Percentiles rank a stretch among this genome's conserved stretches.
Evolutionary conservation across 92 coral and sea anemone species (phyloP).

Genomic region (Paragorgia papillata): DNA sequence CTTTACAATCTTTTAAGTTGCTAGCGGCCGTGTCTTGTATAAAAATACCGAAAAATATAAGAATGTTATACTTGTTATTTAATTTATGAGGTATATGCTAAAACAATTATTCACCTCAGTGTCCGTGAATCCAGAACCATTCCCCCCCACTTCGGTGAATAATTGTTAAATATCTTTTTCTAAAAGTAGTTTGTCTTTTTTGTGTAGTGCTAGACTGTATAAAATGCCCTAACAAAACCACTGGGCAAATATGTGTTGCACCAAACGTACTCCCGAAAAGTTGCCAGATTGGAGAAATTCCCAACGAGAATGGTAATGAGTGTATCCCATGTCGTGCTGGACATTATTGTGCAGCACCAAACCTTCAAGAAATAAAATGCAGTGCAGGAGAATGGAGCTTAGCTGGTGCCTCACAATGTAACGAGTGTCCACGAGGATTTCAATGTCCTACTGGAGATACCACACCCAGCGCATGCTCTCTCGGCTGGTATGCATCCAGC

Average conservation of each 20-base stretch:
- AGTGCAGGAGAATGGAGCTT: conserved; percentile 79
- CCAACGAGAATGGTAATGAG: conserved; percentile 76
- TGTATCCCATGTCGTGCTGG: conserved; percentile 84
- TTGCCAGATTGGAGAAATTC: conserved; percentile 78
- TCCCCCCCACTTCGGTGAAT: too few relatives aligned
- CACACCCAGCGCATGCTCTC: conserved; percentile 68
- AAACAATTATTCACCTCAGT: too few relatives aligned
- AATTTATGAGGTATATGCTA: too few relatives aligned
- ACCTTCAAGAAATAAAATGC: conserved; percentile 71
- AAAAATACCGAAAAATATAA: too few relatives aligned
- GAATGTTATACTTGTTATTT: too few relatives aligned
- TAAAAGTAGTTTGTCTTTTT: neutral
- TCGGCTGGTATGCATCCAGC: conserved; percentile 70
- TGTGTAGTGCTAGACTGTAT: conserved; percentile 81
- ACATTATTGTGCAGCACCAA: conserved; percentile 76
- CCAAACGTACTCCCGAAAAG: conserved; percentile 68
- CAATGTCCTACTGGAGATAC: conserved; percentile 58
- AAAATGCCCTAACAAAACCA: conserved; percentile 90
- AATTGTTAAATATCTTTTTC: too few relatives aligned
- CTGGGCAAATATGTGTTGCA: conserved; percentile 84
- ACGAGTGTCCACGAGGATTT: conserved; percentile 76
- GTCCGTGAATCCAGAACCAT: too few relatives aligned
- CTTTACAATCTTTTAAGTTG: too few relatives aligned
- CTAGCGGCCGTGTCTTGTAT: too few relatives aligned
- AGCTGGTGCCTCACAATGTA: conserved; percentile 78